These are phyloP conservation scores for Sepiola atlantica DNA, from an alignment of 2,888 invertebrate species.

Conservation along the genomic window DNA sequence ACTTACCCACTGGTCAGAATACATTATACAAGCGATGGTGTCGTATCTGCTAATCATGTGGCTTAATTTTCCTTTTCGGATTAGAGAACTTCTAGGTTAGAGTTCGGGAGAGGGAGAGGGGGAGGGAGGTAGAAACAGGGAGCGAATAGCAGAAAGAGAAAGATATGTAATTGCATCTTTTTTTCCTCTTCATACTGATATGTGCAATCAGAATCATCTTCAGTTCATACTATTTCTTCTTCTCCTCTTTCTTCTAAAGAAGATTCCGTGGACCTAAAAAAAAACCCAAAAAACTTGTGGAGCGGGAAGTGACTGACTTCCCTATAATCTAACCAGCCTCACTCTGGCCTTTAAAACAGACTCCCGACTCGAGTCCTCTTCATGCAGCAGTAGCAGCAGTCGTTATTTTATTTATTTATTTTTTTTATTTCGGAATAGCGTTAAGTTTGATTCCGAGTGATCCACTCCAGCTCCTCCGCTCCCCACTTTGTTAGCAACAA, in stretches of 20 bases:
- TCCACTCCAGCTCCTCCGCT: neutral
- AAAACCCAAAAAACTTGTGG: neutral
- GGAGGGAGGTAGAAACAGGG: too few relatives aligned
- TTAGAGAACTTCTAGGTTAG: neutral
- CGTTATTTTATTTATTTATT: neutral
- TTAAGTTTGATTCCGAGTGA: neutral
- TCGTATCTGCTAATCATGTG: neutral
- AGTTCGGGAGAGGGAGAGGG: neutral
- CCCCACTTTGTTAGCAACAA: neutral
- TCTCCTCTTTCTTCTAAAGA: neutral
- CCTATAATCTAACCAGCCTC: neutral
- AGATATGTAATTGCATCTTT: neutral
- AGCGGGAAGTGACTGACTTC: neutral
- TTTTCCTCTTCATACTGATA: neutral
- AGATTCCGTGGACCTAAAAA: neutral
- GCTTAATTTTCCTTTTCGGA: neutral
- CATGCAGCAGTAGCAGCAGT: slow-evolving; percentile 1
- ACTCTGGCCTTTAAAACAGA: neutral
- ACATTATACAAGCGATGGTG: neutral
- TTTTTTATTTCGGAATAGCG: neutral
- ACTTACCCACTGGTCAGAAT: slow-evolving; percentile 32
- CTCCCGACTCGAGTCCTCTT: neutral
- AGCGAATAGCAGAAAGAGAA: neutral
- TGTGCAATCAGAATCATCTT: too few relatives aligned
- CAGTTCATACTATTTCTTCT: neutral